Conservation (phyloP, 2,113 vertebrate genomes). For the Oncorhynchus nerka region DNA sequence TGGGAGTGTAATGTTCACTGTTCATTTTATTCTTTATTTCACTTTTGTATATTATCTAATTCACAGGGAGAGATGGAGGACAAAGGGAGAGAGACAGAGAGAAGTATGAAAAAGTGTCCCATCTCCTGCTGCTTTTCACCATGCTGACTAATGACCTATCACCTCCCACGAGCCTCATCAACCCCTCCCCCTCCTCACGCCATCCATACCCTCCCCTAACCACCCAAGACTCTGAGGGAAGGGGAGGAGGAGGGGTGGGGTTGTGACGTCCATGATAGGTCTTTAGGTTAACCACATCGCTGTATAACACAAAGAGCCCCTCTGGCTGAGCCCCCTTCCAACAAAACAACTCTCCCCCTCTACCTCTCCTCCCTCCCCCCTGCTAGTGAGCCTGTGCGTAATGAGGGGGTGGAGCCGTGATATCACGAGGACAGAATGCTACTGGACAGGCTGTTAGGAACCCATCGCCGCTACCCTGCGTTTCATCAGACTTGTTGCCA, state of each 20-base stretch:
- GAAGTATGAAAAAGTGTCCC: constrained; percentile 21
- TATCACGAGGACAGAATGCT: constrained; percentile 38
- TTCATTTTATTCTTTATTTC: too few species aligned
- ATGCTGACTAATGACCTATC: constrained; percentile 58
- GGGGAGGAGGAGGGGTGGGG: constrained; percentile 1
- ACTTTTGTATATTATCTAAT: too few species aligned
- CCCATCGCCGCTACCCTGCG: neutral
- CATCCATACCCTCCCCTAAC: neutral
- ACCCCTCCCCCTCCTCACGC: neutral
- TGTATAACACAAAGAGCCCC: constrained; percentile 48
- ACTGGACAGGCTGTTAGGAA: constrained; percentile 33
- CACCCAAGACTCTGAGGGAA: constrained; percentile 1
- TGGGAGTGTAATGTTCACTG: too few species aligned
- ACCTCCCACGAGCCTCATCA: constrained; percentile 11
- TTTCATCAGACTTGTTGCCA: neutral
- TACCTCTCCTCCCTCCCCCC: neutral
- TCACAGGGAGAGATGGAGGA: too few species aligned
- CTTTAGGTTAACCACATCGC: constrained; percentile 66
- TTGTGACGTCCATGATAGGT: constrained; percentile 48
- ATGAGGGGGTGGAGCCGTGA: constrained; percentile 52
- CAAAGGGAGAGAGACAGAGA: neutral
- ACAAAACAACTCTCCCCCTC: neutral
- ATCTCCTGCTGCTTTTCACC: constrained; percentile 47
- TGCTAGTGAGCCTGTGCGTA: neutral
- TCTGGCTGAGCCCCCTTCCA: constrained; percentile 9